A percentile compares a stretch with the other conserved stretches of the same genome.
phyloP scores from a whole-genome alignment of 1,140 invertebrate species.

The Brevipalpus yothersi region DNA sequence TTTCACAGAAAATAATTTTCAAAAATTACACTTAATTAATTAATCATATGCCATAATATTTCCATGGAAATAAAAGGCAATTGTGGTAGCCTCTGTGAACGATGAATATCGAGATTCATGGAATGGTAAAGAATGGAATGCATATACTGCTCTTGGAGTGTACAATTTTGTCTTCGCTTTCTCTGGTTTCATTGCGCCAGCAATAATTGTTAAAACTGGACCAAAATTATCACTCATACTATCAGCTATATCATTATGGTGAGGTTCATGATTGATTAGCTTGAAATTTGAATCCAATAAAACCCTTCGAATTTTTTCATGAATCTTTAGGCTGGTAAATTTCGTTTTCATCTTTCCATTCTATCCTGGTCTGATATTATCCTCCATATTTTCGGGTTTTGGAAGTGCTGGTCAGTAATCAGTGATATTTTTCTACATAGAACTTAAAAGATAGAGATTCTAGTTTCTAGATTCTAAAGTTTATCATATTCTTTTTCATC shows the following conservation, averaged over 20 bases:
- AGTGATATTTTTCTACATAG: not conserved
- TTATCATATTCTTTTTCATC: not conserved
- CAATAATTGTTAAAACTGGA: not conserved
- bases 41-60: too few species aligned
- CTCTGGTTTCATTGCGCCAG: not conserved
- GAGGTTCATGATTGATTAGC: too few species aligned
- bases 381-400: not conserved
- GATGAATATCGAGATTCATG: not conserved
- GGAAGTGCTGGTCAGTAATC: not conserved
- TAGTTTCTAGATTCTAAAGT: too few species aligned
- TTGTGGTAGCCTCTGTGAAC: not conserved
- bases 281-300: too few species aligned
- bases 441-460: not conserved
- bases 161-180: not conserved
- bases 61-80: not conserved
- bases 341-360: not conserved
- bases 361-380: not conserved
- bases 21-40: too few species aligned
- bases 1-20: too few species aligned
- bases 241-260: not conserved
- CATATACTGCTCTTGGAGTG: not conserved
- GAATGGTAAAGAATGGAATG: not conserved
- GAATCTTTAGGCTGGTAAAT: not conserved
- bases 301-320: too few species aligned
- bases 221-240: not conserved